These are phyloP conservation scores for Antheraea yamamai DNA, from an alignment of 2,888 invertebrate genomes.

Conservation along the genomic window DNA sequence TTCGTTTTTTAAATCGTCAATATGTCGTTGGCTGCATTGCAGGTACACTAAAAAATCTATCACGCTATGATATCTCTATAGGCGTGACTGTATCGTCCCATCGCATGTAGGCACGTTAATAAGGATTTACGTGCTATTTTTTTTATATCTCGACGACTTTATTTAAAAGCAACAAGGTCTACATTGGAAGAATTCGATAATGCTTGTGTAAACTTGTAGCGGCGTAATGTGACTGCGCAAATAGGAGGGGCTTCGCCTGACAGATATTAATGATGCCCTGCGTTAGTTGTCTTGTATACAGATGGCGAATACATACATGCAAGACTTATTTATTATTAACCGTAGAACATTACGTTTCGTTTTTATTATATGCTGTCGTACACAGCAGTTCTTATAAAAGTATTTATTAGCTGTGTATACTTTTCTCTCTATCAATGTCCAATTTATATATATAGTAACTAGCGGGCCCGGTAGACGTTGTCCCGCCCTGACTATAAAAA, in stretches of 20 bases:
- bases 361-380: neutral
- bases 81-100: slow-evolving; percentile 35
- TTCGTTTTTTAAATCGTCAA: too few relatives aligned
- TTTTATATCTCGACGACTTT: slow-evolving; percentile 25
- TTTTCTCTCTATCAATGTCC: too few relatives aligned
- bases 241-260: slow-evolving; percentile 67
- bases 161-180: slow-evolving; percentile 35
- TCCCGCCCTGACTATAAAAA: too few relatives aligned
- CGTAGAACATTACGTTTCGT: neutral
- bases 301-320: neutral
- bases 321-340: slow-evolving; percentile 14
- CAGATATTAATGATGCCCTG: slow-evolving; percentile 72
- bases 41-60: slow-evolving; percentile 5
- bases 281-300: slow-evolving; percentile 26
- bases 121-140: slow-evolving; percentile 22
- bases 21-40: neutral
- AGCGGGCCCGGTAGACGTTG: too few relatives aligned
- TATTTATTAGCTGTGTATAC: neutral
- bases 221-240: slow-evolving; percentile 63
- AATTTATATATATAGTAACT: too few relatives aligned
- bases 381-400: neutral
- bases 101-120: slow-evolving; percentile 25
- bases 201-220: slow-evolving; percentile 28
- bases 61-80: slow-evolving; percentile 17
- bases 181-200: slow-evolving; percentile 26